A percentile compares a stretch with the other conserved stretches of the same genome.
These are phyloP conservation scores for Atherix ibis DNA, from an alignment of 2,888 invertebrate species.

Conservation along the genomic window DNA sequence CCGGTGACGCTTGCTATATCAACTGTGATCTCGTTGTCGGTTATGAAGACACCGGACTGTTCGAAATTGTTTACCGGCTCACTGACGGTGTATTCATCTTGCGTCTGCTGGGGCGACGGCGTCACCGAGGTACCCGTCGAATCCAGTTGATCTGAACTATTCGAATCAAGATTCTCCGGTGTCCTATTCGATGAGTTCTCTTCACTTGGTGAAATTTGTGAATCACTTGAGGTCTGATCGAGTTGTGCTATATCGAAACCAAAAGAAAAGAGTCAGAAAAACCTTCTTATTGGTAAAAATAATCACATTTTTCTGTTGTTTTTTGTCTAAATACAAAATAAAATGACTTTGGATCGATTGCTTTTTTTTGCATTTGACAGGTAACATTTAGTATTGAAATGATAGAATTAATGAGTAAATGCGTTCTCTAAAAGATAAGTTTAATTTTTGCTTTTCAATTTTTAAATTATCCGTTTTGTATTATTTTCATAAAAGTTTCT, in stretches of 20 bases:
- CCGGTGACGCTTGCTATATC: constrained; percentile 54
- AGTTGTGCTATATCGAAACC: constrained; percentile 60
- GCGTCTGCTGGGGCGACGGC: constrained; percentile 34
- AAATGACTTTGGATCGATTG: not conserved
- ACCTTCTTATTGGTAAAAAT: too few species aligned
- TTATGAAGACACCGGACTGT: constrained; percentile 28
- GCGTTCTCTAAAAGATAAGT: not conserved
- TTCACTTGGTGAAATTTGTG: constrained; percentile 31
- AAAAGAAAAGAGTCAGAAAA: too few species aligned
- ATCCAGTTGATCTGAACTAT: constrained; percentile 12
- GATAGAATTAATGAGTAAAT: not conserved
- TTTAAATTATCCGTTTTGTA: too few species aligned
- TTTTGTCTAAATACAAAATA: constrained; percentile 7
- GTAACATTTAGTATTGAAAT: too few species aligned
- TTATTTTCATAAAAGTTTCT: too few species aligned
- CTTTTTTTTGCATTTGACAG: too few species aligned
- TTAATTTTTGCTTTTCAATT: too few species aligned
- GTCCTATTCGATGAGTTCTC: constrained; percentile 22
- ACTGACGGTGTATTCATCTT: constrained; percentile 22
- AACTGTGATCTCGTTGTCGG: constrained; percentile 35
- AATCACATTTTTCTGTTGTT: too few species aligned
- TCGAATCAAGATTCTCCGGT: constrained; percentile 18
- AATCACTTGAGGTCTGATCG: constrained; percentile 34
- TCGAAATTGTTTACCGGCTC: constrained; percentile 21
- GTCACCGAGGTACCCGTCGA: too few species aligned